Evolutionary conservation across 2,888 invertebrate genomes (phyloP).

Genomic region (Trimorus sp.): DNA sequence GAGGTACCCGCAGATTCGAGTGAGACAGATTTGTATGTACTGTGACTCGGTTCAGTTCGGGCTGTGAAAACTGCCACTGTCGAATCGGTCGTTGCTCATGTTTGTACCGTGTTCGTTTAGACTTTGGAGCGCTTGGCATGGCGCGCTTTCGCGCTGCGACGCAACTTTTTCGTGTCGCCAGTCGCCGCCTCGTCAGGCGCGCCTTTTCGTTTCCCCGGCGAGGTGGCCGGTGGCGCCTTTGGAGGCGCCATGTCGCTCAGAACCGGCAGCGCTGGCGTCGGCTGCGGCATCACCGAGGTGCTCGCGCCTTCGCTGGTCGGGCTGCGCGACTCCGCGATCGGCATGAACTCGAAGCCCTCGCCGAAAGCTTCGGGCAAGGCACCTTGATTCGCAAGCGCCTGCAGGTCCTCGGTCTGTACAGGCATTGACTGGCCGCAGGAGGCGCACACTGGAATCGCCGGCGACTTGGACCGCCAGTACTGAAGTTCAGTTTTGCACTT

Average conservation of each 20-base stretch:
- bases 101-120: constrained; percentile 75
- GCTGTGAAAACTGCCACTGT: constrained; percentile 19
- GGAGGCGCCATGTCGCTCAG: constrained; percentile 78
- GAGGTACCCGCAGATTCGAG: too few relatives aligned
- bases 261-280: constrained; percentile 62
- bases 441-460: constrained; percentile 89
- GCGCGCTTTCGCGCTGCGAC: constrained; percentile 78
- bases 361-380: constrained; percentile 83
- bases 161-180: constrained; percentile 74
- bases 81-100: constrained; percentile 41
- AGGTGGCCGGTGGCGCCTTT: constrained; percentile 74
- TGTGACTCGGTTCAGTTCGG: constrained; percentile 23
- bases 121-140: constrained; percentile 80
- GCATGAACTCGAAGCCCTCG: constrained; percentile 80
- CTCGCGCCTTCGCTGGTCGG: constrained; percentile 68
- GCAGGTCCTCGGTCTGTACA: constrained; percentile 84
- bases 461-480: constrained; percentile 95
- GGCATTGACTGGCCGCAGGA: constrained; percentile 87
- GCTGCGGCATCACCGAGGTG: constrained; percentile 67
- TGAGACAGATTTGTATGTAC: constrained; percentile 25
- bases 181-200: constrained; percentile 70
- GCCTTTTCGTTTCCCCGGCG: constrained; percentile 78
- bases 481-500: constrained; percentile 96
- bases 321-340: constrained; percentile 80
- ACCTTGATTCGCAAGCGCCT: constrained; percentile 85